Percentiles rank a stretch among this genome's conserved stretches.
Evolutionary conservation across 2,888 invertebrate species (phyloP).

Genomic region (Phasia obesa): DNA sequence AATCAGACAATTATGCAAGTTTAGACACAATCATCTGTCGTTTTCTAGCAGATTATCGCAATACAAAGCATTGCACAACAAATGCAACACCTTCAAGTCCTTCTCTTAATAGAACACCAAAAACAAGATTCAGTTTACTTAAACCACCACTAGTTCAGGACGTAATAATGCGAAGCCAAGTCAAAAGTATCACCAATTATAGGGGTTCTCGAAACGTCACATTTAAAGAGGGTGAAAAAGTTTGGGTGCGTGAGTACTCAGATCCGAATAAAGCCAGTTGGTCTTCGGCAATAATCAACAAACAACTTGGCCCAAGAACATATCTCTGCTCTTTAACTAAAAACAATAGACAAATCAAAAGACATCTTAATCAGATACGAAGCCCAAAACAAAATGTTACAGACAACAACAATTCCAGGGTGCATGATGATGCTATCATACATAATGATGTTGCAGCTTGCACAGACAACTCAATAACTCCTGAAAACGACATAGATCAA

Average conservation of each 20-base stretch:
- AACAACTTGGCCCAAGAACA: conserved; percentile 53
- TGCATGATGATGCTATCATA: conserved; percentile 31
- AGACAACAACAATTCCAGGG: conserved; percentile 28
- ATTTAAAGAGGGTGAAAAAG: conserved; percentile 53
- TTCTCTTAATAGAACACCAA: conserved; percentile 25
- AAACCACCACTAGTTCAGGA: conserved; percentile 36
- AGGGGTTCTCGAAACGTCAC: conserved; percentile 27
- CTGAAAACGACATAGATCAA: conserved; percentile 13
- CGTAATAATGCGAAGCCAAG: conserved; percentile 23
- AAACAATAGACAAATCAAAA: conserved; percentile 51
- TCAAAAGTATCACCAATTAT: conserved; percentile 29
- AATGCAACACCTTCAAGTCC: conserved; percentile 17
- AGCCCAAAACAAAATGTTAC: conserved; percentile 28
- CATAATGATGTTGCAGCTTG: conserved; percentile 27
- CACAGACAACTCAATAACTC: conserved; percentile 5
- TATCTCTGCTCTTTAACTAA: conserved; percentile 42
- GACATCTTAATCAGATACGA: conserved; percentile 62
- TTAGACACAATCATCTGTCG: conserved; percentile 13
- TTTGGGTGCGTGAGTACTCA: conserved; percentile 58
- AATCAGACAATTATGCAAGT: conserved; percentile 6
- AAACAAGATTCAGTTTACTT: conserved; percentile 32
- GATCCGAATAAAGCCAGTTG: conserved; percentile 62
- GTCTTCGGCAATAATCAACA: conserved; percentile 38
- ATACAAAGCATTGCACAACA: conserved; percentile 32
- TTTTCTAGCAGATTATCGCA: conserved; percentile 21